Conservation (phyloP, 1,140 invertebrate genomes). For the Drosophila suzukii region DNA sequence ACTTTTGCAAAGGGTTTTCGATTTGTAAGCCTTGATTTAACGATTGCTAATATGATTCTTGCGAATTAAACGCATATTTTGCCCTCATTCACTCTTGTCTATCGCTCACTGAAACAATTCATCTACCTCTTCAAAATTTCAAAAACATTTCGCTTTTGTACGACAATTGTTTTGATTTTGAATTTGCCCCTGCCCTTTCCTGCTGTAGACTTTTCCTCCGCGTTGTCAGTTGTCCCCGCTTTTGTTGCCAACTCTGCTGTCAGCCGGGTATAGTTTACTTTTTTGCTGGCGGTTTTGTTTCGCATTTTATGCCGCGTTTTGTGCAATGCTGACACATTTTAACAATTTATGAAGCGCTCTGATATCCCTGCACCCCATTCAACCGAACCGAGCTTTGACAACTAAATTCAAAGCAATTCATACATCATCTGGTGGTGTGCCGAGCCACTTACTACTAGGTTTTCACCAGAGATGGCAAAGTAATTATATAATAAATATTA, state of each 20-base stretch:
- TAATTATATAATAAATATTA: background rate
- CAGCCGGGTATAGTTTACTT: constrained; percentile 29
- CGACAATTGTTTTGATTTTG: constrained; percentile 58
- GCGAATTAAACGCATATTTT: constrained; percentile 71
- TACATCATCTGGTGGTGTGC: constrained; percentile 55
- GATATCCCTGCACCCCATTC: constrained; percentile 34
- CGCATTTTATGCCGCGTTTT: constrained; percentile 51
- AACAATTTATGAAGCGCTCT: constrained; percentile 75
- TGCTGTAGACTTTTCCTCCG: constrained; percentile 33
- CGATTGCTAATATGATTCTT: constrained; percentile 31
- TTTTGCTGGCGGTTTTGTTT: constrained; percentile 12
- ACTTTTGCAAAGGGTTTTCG: background rate
- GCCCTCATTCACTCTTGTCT: no score
- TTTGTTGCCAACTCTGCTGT: constrained; percentile 62
- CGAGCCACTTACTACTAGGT: constrained; percentile 1
- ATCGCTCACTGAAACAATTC: background rate
- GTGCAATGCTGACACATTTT: constrained; percentile 70
- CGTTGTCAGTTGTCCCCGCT: constrained; percentile 44
- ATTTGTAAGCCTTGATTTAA: no score
- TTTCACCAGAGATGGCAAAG: constrained; percentile 3
- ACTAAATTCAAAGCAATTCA: constrained; percentile 84
- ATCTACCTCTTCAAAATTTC: background rate
- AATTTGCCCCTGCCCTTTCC: constrained; percentile 52
- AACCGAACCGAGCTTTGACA: constrained; percentile 61
- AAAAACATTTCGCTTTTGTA: constrained; percentile 42